Conservation (phyloP, 2,797 vertebrate species). For the Danio jaintianensis region DNA sequence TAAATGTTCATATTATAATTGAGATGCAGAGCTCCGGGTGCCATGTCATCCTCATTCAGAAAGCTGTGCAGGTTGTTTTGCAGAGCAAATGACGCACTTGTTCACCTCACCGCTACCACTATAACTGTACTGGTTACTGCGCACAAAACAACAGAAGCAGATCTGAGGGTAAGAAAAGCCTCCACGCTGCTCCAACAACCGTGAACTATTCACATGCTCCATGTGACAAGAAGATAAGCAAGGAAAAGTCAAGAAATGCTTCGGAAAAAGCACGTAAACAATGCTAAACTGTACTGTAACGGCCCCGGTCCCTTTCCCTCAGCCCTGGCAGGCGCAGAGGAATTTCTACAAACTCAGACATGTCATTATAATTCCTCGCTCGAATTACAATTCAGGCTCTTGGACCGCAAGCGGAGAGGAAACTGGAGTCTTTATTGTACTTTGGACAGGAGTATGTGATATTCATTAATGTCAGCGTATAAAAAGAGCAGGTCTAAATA, state of each 20-base stretch:
- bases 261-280: constrained; percentile 75
- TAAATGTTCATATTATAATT: no score
- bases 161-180: constrained; percentile 43
- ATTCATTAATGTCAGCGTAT: constrained; percentile 64
- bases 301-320: constrained; percentile 63
- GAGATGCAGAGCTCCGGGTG: not conserved
- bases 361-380: constrained; percentile 77
- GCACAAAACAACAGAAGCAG: constrained; percentile 61
- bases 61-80: not conserved
- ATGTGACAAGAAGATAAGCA: constrained; percentile 60
- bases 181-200: constrained; percentile 62
- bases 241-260: constrained; percentile 63
- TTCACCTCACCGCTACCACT: not conserved
- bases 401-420: constrained; percentile 64
- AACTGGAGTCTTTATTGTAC: constrained; percentile 63
- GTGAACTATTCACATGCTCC: constrained; percentile 67
- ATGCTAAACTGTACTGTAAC: constrained; percentile 76
- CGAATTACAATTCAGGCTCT: constrained; percentile 74
- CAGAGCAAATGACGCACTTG: no score
- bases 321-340: constrained; percentile 72
- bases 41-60: not conserved
- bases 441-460: constrained; percentile 54
- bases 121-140: constrained; percentile 55
- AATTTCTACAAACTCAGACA: constrained; percentile 82
- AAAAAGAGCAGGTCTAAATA: constrained; percentile 53